Percentiles rank a stretch among this genome's conserved stretches.
phyloP scores from a whole-genome alignment of 2,888 invertebrate genomes.

The Trissolcus japonicus region DNA sequence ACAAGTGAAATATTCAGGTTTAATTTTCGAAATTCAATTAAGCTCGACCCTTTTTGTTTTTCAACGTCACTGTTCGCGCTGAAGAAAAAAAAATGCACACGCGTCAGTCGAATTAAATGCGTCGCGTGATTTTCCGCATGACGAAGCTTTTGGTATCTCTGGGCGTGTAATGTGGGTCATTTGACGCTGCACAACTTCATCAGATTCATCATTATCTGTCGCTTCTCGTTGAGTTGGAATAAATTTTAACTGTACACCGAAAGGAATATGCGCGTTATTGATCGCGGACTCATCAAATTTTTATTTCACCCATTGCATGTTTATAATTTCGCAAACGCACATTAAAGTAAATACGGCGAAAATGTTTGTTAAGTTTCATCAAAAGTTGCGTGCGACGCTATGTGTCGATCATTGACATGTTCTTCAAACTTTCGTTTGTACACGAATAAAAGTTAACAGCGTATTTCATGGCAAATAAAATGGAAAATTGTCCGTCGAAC shows the following conservation, averaged over 20 bases:
- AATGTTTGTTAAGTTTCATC: neutral
- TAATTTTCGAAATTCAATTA: conserved; percentile 33
- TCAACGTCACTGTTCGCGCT: neutral
- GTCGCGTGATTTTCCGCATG: conserved; percentile 6
- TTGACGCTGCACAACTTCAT: conserved; percentile 10
- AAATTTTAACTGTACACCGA: no score
- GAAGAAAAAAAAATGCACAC: neutral
- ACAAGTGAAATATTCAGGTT: conserved; percentile 24
- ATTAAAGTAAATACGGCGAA: neutral
- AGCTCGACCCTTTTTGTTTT: conserved; percentile 9
- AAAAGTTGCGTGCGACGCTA: no score
- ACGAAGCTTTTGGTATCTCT: neutral
- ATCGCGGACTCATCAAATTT: conserved; percentile 15
- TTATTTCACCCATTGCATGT: conserved; percentile 22
- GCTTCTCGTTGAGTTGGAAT: neutral
- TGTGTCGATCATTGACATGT: no score
- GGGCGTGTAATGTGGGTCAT: conserved; percentile 3
- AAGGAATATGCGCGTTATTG: conserved; percentile 9
- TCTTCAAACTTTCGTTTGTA: neutral
- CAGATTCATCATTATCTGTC: conserved; percentile 13
- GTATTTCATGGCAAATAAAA: conserved; percentile 6
- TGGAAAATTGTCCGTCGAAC: neutral
- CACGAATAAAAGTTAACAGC: conserved; percentile 3
- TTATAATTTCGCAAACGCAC: conserved; percentile 3
- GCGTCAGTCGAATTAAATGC: neutral